A percentile compares a stretch with the other conserved stretches of the same genome.
phyloP scores from a whole-genome alignment of 2,113 vertebrate genomes.

The Hiodon alosoides region DNA sequence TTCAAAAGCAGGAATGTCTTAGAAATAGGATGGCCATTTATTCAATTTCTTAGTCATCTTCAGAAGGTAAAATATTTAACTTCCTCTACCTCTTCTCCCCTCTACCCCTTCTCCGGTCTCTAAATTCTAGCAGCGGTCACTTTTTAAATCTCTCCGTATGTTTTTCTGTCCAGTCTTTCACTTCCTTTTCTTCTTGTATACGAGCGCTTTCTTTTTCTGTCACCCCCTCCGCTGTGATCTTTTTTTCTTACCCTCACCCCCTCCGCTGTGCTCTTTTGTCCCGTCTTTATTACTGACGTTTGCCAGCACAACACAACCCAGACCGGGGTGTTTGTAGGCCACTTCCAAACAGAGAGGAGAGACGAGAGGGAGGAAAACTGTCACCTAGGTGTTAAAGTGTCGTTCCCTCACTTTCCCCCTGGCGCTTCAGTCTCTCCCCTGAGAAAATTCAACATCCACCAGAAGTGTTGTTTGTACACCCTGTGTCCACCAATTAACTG shows the following conservation, averaged over 20 bases:
- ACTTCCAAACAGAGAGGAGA: neutral
- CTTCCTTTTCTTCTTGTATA: no score
- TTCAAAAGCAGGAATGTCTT: no score
- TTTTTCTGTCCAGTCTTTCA: neutral
- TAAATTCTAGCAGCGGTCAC: neutral
- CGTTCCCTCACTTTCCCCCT: conserved; percentile 31
- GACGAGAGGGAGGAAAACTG: conserved; percentile 5
- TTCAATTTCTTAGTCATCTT: no score
- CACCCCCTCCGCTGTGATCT: neutral
- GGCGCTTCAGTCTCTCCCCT: conserved; percentile 22
- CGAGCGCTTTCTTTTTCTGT: neutral
- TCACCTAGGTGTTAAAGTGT: conserved; percentile 29
- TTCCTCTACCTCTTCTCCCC: conserved; percentile 1
- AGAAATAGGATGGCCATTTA: no score
- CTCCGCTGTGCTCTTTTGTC: neutral
- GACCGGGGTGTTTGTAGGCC: neutral
- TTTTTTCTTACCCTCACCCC: neutral
- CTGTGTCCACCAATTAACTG: neutral
- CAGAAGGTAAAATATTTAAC: neutral
- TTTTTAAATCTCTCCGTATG: neutral
- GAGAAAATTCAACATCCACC: conserved; percentile 35
- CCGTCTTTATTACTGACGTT: neutral
- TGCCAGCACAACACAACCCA: neutral
- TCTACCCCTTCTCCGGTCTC: neutral
- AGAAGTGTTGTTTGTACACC: conserved; percentile 18